Base-by-base conservation (phyloP, 2,888 invertebrate genomes). In the Mimumesa dahlbomi region DNA sequence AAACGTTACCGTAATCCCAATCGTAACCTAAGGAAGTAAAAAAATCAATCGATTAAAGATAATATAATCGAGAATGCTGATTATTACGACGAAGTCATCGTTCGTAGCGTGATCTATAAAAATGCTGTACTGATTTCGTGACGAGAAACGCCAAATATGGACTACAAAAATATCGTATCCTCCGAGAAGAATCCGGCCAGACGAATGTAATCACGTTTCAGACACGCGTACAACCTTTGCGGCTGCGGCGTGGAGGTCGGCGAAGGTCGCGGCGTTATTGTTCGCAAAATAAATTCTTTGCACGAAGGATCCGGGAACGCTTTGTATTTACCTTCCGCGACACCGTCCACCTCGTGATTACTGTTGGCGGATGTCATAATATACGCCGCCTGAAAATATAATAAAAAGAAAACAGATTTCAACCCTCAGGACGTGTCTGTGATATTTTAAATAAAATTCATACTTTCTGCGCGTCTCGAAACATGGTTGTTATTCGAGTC, bases 101-200 rank as follows among this genome's bases (percentile, higher is more conserved):
- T n/a, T 11, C 11, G 34, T 34, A 34, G 6, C 34, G 3, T 7
- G 25, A 9, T 34, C 34, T 38, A 38, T 13, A 9, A 16, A 42
- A 53, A 29, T 53, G 13, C 53, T 29, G 42, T 42, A 42, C 29
- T 18, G 46, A 31, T 21, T 11, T 25, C 18, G 31, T n/a, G 11
- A 19, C 11, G 19, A 5, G 2, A 25, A 13, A 22, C 11, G 13
- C 9, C 19, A 9, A 21, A 13, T 11, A 11, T 34, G 13, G 11
- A 53, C 48, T 80, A 92, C 81, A 91, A 90, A 86, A 95, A 95
- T 49, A 93, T 92, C 0, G 94, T 94, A 84, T 95, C 95, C 78
- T 94, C 93, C 0, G 95, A 93, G 85, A 96, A 96, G n/a, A 95
- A 95, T 2, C 95, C 95, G 58, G 94, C 94, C 46, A 96, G 88